Conservation (phyloP, 2,888 invertebrate genomes). For the Rhorus exstirpatorius region DNA sequence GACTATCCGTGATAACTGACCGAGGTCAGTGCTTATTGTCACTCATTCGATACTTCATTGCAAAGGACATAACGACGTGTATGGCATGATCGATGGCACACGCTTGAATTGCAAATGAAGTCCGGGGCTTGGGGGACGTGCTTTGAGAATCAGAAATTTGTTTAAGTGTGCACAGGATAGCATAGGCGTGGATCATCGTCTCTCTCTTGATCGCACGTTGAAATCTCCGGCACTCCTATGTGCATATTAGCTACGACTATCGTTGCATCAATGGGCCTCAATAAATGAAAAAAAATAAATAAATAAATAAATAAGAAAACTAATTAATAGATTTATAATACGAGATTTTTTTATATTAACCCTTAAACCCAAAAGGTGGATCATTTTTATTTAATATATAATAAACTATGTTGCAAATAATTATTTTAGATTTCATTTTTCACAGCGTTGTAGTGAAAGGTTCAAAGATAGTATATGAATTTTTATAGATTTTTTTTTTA, state of each 20-base stretch:
- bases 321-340: too few relatives aligned
- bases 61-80: conserved; percentile 20
- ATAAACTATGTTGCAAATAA: too few relatives aligned
- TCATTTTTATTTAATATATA: too few relatives aligned
- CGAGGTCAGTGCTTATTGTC: conserved; percentile 70
- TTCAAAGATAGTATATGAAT: too few relatives aligned
- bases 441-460: too few relatives aligned
- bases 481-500: too few relatives aligned
- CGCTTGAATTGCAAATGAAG: conserved; percentile 76
- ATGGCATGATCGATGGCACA: conserved; percentile 43
- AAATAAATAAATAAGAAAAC: too few relatives aligned
- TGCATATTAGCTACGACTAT: background rate
- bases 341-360: too few relatives aligned
- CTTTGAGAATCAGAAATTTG: background rate
- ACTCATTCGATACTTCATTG: conserved; percentile 65
- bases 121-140: conserved; percentile 22
- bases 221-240: conserved; percentile 69
- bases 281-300: background rate
- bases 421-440: too few relatives aligned
- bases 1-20: conserved; percentile 19
- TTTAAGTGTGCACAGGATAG: conserved; percentile 1
- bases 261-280: background rate
- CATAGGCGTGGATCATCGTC: conserved; percentile 35
- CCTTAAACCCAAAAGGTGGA: too few relatives aligned
- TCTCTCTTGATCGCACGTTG: conserved; percentile 71